A percentile compares a stretch with the other conserved stretches of the same genome.
These are phyloP conservation scores for Tachycineta bicolor DNA, from an alignment of 2,113 vertebrate species.

Conservation along the genomic window DNA sequence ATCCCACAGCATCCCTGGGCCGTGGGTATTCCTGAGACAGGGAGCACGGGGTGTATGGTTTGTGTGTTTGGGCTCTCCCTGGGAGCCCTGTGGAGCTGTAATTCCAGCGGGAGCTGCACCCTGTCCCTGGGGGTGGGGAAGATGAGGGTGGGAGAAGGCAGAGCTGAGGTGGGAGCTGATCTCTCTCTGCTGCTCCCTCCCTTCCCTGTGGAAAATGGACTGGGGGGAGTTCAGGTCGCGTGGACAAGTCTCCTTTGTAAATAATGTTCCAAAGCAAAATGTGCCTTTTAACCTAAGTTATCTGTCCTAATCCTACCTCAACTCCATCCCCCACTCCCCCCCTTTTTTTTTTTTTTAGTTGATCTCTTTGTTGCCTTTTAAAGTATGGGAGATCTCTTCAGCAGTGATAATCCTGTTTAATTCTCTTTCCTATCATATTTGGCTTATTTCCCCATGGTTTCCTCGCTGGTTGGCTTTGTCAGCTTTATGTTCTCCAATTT, in stretches of 20 bases:
- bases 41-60: rapidly evolving
- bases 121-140: background rate
- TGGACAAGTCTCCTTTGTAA: background rate
- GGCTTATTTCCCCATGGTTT: background rate
- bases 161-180: background rate
- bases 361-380: background rate
- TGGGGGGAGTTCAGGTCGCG: rapidly evolving
- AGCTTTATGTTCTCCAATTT: background rate
- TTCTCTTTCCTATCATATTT: background rate
- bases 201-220: background rate
- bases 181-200: background rate
- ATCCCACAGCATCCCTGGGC: background rate
- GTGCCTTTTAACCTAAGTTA: background rate
- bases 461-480: background rate
- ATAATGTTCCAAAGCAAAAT: background rate
- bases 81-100: background rate
- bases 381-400: background rate
- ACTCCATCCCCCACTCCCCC: too few relatives aligned
- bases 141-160: background rate
- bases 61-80: background rate
- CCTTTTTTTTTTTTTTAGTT: background rate
- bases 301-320: background rate
- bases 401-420: background rate
- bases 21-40: rapidly evolving
- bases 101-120: rapidly evolving